Base-by-base conservation (phyloP, 2,113 vertebrate genomes). In the Micronisus gabar region DNA sequence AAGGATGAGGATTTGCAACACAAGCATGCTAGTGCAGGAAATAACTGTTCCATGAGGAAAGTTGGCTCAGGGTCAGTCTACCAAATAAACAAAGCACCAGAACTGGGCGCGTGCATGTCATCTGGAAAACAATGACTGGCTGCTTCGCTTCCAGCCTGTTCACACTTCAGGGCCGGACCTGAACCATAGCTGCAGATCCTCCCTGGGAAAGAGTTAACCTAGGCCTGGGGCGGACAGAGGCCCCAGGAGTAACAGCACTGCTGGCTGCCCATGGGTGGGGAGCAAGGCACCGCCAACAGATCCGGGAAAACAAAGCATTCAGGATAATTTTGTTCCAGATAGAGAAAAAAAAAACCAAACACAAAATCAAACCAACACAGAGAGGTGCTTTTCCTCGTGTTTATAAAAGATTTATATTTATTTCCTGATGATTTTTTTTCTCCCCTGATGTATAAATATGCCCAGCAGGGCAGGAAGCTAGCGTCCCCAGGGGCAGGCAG, bases 401-500 rank as follows among this genome's bases (percentile, higher is more conserved):
- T 90, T 86, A 93, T 3, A 93, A 73, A 96, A 95, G 15, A 58
- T 29, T 79, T 71, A 4, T 84, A 17, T 97, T 97, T 97, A 96
- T 93, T 97, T 87, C 73, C 76, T 47, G 41, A 7, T 21, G 13
- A 13, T n/a, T 62, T 73, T 41, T 47, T 22, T 36, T 21, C 58
- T 82, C 83, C 76, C 45, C 36, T 25, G 59, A 5, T 74, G 13
- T 68, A 94, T 93, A 96, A 96, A 96, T 92, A 96, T 15, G 38
- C 68, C 78, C 73, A 66, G 81, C 75, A 65, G 66, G 45, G 70
- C 55, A 95, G 86, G 84, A 70, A 93, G 62, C 14, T 8, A 40
- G 53, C 48, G 29, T 20, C 48, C 66, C 47, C 43, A 2, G 6
- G 58, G 80, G 47, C 32, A 12, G 29, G 56, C 67, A 87, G 86